Base-by-base conservation (phyloP, 2,797 vertebrate species). In the Acanthornis magna region DNA sequence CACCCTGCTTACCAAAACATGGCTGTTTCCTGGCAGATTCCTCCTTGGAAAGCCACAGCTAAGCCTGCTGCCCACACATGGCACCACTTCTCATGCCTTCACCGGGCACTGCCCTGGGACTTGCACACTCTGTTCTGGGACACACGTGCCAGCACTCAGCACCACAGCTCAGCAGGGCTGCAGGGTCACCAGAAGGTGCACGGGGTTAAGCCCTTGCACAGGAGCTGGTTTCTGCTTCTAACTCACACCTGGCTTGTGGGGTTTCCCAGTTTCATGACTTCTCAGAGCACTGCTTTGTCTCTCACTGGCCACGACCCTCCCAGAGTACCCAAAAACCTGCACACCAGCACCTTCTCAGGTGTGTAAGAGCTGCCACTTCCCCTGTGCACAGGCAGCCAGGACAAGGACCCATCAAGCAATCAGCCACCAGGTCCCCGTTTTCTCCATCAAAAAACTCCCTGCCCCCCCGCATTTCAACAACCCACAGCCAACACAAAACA, bases 131-230 rank as follows among this genome's bases (percentile, higher is more conserved):
- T 34, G 60, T 32, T 34, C 40, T 27, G 65, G 68, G 68, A 70
- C 55, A 48, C 19, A 5, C 0, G 0, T 6, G 48, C 57, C n/a
- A 50, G 36, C 30, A 12, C 48, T 25, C 25, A n/a, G 61, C 45
- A 26, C n/a, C 19, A 6, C 0, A 0, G 57, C 60, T 61, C 51
- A 4, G 5, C 36, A 4, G n/a, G 74, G 57, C 90, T 67, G 54
- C 0, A 0, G 51, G 61, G 45, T 48, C 74, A 63, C 5, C 4
- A 61, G 48, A 20, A 72, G 50, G 43, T 10, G 29, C 45, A 13
- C 45, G 36, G 51, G 72, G n/a, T 54, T 85, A 21, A 16, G 34
- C 27, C 38, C 55, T 70, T 4, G 3, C 51, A 27, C 18, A 54
- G 48, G 30, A 68, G 23, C 9, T 25, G 48, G 19, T 67, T 74